Evolutionary conservation across 37 sponge, comb jelly and placozoan genomes (phyloP), one percentile per base, ranked within the genome.

Genomic region (Ianthella basta): DNA sequence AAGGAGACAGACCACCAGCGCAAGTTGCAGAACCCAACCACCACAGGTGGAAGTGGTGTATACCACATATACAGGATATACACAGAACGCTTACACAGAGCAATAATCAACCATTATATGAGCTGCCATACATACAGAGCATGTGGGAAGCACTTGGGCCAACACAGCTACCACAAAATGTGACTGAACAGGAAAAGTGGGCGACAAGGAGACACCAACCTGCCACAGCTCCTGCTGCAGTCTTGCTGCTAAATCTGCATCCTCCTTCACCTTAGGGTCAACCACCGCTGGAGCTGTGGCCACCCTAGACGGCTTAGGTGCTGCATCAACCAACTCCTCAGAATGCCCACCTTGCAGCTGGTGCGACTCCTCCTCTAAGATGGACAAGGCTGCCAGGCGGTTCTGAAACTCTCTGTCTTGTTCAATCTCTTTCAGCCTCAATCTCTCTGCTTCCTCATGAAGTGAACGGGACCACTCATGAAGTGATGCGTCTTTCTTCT

Each of bases 391-490:
- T 13, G 72, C 37, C 37, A 70, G n/a, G 20, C 30, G n/a, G 37
- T 70, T 33, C 30, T 29, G n/a, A 12, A 70, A 70, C 5, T 70
- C 36, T 70, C 21, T 25, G 1, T 70, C 72, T 10, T 30, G 21
- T 5, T 70, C 36, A 30, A 70, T 70, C 34, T 34, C 72, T 10
- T 70, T 70, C 72, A 30, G 72, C 15, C 72, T 70, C 20, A 70
- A 21, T 21, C 37, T 29, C 30, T 70, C 72, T 6, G 72, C 72
- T 70, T 70, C 72, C 72, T 70, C 72, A 70, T 70, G 72, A 5
- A 70, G 37, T 70, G 4, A 12, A 25, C 21, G 34, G n/a, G 72
- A 70, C 72, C 72, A 70, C 72, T 70, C 15, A 3, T 29, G 33
- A 34, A 70, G 72, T 35, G 20, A 1, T 20, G 4, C 72, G 5